Conservation (phyloP, 2,797 vertebrate genomes). For the Rallus crepitans region DNA sequence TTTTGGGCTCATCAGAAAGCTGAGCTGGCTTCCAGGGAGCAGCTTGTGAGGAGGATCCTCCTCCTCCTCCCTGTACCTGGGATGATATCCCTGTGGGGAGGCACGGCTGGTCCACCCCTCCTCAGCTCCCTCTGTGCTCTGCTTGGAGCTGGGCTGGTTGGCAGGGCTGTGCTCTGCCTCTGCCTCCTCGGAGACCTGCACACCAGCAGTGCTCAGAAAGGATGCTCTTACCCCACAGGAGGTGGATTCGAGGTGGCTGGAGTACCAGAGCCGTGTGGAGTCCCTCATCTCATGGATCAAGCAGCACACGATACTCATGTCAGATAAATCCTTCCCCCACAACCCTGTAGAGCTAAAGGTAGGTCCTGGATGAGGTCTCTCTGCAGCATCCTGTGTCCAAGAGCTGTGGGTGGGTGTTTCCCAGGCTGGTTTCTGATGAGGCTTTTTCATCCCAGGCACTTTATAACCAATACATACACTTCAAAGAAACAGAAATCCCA, state of each 20-base stretch:
- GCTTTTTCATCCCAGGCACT: conserved; percentile 87
- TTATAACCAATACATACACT: conserved; percentile 99
- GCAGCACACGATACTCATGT: conserved; percentile 93
- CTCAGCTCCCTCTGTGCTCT: not conserved
- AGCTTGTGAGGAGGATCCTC: not conserved
- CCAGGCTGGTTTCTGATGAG: not conserved
- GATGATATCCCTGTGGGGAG: not conserved
- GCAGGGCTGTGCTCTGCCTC: not conserved
- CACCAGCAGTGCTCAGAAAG: not conserved
- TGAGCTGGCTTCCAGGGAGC: not conserved
- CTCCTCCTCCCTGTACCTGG: not conserved
- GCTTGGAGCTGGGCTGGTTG: no score
- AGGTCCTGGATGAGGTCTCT: not conserved
- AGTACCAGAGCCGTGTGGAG: conserved; percentile 92
- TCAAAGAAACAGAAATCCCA: conserved; percentile 98
- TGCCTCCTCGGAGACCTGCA: accelerated
- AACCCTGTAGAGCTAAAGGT: conserved; percentile 99
- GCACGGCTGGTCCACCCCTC: not conserved
- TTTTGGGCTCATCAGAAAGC: not conserved
- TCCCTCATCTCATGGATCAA: conserved; percentile 96
- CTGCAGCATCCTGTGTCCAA: accelerated
- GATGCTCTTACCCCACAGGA: conserved; percentile 77
- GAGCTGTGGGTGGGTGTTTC: not conserved
- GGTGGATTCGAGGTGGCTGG: conserved; percentile 93
- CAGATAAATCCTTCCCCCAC: conserved; percentile 95